Evolutionary conservation across 2,797 vertebrate species (phyloP).

Genomic region (Apogon hyalosoma): DNA sequence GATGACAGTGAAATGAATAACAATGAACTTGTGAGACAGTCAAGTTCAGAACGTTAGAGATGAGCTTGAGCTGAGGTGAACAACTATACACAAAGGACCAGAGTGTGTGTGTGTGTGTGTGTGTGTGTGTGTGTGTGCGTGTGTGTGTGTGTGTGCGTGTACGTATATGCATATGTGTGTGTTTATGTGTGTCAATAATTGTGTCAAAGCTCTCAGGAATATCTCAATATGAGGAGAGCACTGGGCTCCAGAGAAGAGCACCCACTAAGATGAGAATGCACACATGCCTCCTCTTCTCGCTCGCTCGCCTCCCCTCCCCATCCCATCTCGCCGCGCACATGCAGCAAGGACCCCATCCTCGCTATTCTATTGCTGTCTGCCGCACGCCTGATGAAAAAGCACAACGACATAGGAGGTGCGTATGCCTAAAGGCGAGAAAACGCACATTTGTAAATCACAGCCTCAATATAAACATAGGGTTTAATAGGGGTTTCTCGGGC

Average conservation of each 20-base stretch:
- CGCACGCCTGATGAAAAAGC: constrained; percentile 82
- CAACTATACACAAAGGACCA: constrained; percentile 34
- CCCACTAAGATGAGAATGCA: constrained; percentile 69
- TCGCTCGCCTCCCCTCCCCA: constrained; percentile 52
- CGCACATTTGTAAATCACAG: constrained; percentile 72
- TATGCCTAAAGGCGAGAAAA: constrained; percentile 62
- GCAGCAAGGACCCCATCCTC: constrained; percentile 78
- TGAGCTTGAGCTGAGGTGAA: constrained; percentile 46
- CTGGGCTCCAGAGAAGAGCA: constrained; percentile 55
- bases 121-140: constrained; percentile 28
- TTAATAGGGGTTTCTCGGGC: constrained; percentile 69
- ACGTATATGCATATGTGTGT: neutral
- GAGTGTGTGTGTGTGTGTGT: constrained; percentile 28
- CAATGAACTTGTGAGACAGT: constrained; percentile 72
- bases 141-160: constrained; percentile 18
- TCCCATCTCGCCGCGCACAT: constrained; percentile 59
- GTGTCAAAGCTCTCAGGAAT: constrained; percentile 52
- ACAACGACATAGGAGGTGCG: constrained; percentile 46
- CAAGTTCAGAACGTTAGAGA: constrained; percentile 69
- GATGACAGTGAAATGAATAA: constrained; percentile 79
- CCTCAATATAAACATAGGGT: constrained; percentile 56
- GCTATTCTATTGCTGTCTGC: constrained; percentile 73
- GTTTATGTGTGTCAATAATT: constrained; percentile 39
- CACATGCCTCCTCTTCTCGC: constrained; percentile 48
- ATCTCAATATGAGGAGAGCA: constrained; percentile 67